Evolutionary conservation across 2,888 invertebrate genomes (phyloP).

Genomic region (Coenonympha glycerion): DNA sequence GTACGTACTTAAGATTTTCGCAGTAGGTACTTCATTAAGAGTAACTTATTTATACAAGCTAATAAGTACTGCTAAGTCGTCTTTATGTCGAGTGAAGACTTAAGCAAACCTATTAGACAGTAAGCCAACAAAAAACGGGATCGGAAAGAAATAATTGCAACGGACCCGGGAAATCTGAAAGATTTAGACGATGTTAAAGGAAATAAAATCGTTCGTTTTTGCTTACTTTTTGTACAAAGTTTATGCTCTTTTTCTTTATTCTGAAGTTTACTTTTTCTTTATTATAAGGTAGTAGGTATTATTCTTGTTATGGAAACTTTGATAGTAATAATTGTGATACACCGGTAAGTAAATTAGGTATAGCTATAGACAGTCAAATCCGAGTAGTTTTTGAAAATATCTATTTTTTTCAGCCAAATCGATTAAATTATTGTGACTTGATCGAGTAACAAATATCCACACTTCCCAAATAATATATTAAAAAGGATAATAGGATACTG

Average conservation of each 20-base stretch:
- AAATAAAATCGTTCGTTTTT: conserved; percentile 25
- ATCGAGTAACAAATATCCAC: too few species aligned
- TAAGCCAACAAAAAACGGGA: conserved; percentile 52
- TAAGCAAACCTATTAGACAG: conserved; percentile 50
- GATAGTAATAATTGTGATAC: too few species aligned
- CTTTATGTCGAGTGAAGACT: conserved; percentile 58
- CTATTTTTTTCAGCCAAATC: too few species aligned
- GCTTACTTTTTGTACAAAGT: conserved; percentile 13
- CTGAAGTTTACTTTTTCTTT: conserved; percentile 2
- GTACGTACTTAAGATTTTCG: conserved; percentile 19
- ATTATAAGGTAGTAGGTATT: not conserved
- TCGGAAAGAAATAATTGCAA: conserved; percentile 46
- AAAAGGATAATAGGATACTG: too few species aligned
- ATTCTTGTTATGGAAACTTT: too few species aligned
- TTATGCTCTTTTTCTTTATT: conserved; percentile 10
- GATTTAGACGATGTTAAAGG: conserved; percentile 25
- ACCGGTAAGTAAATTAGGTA: too few species aligned
- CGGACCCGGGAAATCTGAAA: conserved; percentile 23
- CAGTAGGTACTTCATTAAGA: conserved; percentile 35
- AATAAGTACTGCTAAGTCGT: conserved; percentile 66
- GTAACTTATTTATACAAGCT: conserved; percentile 59
- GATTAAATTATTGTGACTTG: too few species aligned
- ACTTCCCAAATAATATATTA: too few species aligned
- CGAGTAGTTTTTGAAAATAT: too few species aligned
- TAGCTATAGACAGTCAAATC: too few species aligned